These are phyloP conservation scores for Chelonus formosanus DNA, from an alignment of 2,888 invertebrate genomes.

Conservation along the genomic window DNA sequence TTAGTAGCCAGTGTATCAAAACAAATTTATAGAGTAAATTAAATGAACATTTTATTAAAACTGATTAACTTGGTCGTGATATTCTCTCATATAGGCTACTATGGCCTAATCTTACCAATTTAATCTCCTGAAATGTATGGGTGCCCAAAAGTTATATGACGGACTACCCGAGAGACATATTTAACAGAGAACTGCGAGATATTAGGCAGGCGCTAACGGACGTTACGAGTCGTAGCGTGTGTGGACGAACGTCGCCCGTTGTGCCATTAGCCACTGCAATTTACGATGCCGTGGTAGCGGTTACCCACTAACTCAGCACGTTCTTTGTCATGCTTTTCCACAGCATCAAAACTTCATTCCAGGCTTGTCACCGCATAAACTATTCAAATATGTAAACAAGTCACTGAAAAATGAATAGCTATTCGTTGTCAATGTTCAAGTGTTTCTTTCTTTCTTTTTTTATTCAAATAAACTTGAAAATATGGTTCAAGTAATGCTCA, in stretches of 20 bases:
- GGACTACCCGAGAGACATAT: constrained; percentile 50
- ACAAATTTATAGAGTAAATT: background rate
- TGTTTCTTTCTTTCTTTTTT: background rate
- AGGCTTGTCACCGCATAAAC: constrained; percentile 8
- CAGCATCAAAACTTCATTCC: constrained; percentile 19
- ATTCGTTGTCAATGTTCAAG: constrained; percentile 11
- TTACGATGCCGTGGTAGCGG: constrained; percentile 48
- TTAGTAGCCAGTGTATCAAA: too few species aligned
- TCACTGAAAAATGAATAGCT: constrained; percentile 9
- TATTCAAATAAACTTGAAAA: background rate
- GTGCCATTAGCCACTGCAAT: constrained; percentile 56
- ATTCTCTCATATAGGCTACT: background rate
- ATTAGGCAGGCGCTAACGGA: constrained; percentile 55
- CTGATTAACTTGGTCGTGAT: background rate
- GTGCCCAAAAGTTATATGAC: constrained; percentile 29
- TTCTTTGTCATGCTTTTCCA: constrained; percentile 26
- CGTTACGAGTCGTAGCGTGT: constrained; percentile 45
- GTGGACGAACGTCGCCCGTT: constrained; percentile 52
- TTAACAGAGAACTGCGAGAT: constrained; percentile 54
- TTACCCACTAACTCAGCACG: constrained; percentile 39
- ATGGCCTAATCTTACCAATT: constrained; percentile 7
- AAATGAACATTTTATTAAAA: background rate
- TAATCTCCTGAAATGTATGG: background rate
- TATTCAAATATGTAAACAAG: constrained; percentile 4
- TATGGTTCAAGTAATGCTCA: background rate